Conservation (phyloP, 2,888 invertebrate species). For the Boloria selene region DNA sequence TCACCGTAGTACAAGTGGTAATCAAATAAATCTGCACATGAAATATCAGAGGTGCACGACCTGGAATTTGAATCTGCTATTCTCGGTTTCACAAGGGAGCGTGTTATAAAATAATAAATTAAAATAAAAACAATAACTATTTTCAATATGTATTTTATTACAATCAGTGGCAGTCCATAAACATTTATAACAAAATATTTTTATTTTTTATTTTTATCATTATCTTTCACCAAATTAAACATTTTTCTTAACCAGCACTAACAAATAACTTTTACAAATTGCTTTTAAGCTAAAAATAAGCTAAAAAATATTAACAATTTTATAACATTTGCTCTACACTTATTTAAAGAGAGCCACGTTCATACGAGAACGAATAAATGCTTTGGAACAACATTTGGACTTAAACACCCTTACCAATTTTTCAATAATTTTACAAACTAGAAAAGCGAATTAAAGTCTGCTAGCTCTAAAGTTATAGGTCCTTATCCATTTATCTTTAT, state of each 20-base stretch:
- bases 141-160: constrained; percentile 21
- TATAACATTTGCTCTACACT: constrained; percentile 1
- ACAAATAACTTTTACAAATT: too few relatives aligned
- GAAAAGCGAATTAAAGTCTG: constrained; percentile 7
- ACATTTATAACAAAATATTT: constrained; percentile 33
- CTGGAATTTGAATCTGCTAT: too few relatives aligned
- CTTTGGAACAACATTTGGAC: constrained; percentile 56
- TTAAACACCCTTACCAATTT: constrained; percentile 32
- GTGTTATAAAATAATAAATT: background rate
- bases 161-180: constrained; percentile 38
- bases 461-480: background rate
- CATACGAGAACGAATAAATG: constrained; percentile 54
- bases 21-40: too few relatives aligned
- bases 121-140: constrained; percentile 4
- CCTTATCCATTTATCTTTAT: constrained; percentile 6
- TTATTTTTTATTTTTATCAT: background rate
- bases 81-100: background rate
- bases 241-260: too few relatives aligned
- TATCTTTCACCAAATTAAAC: too few relatives aligned
- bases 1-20: too few relatives aligned
- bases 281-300: background rate
- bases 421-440: constrained; percentile 20
- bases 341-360: constrained; percentile 28
- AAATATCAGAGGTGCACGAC: too few relatives aligned
- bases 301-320: background rate